phyloP scores from a whole-genome alignment of 2,888 invertebrate genomes.

The Lasioglossum calceatum region DNA sequence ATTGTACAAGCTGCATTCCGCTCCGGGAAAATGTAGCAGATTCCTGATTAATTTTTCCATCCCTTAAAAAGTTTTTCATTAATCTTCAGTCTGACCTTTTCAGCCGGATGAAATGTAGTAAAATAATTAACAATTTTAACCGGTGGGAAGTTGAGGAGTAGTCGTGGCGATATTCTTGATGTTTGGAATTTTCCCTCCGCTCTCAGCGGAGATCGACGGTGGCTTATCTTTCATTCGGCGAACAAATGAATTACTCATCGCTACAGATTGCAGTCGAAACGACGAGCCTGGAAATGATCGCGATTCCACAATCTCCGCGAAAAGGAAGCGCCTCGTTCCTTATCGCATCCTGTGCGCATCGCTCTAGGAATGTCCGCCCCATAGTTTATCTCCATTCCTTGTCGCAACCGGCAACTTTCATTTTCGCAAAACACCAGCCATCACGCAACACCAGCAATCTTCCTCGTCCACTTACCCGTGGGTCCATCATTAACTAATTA shows the following conservation, averaged over 20 bases:
- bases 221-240: not conserved
- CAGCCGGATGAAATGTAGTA: too few species aligned
- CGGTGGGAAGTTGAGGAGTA: not conserved
- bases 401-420: not conserved
- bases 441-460: not conserved
- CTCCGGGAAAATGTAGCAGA: not conserved
- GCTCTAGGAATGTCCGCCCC: constrained; percentile 6
- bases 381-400: not conserved
- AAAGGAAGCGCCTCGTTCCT: constrained; percentile 35
- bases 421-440: not conserved
- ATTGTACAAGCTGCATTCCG: not conserved
- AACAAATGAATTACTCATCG: not conserved
- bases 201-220: not conserved
- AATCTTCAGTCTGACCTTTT: too few species aligned
- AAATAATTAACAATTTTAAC: too few species aligned
- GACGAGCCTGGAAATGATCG: constrained; percentile 22
- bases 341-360: constrained; percentile 53
- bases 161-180: not conserved
- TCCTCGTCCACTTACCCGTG: not conserved
- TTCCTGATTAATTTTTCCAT: not conserved
- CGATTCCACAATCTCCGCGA: constrained; percentile 35
- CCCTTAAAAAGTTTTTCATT: too few species aligned
- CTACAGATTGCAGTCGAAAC: not conserved
- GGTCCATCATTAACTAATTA: not conserved
- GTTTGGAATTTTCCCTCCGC: not conserved